Evolutionary conservation across 2,888 invertebrate genomes (phyloP), one percentile per base, ranked within the genome.

Genomic region (Rhaphigaster nebulosa): DNA sequence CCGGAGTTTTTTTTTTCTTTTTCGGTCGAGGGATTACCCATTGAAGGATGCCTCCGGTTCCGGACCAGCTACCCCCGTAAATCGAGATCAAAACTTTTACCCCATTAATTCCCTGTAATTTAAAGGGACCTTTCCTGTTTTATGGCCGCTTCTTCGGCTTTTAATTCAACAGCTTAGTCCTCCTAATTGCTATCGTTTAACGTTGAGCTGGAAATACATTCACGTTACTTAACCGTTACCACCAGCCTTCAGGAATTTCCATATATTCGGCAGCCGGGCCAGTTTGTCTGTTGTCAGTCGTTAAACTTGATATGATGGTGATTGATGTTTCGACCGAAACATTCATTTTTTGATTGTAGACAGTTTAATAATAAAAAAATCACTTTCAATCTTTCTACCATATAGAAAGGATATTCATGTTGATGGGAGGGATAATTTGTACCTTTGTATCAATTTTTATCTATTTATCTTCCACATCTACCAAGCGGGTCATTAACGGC

Each of bases 81-180:
- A 92, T 92, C 92, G 92, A 92, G 92, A 92, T 92, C 92, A 92
- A 91, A 92, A 92, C 92, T 92, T 92, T 90, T 90, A 90, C 88
- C 92, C 92, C 92, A 91, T 92, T 92, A 92, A 92, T 92, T 92
- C 91, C 90, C 91, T 91, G 90, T 91, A 91, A 92, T 92, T 92
- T 92, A 92, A 91, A 92, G 90, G 91, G 92, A 91, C 91, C 88
- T 91, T 91, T 92, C 91, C 89, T 92, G 90, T 92, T 92, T 92
- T 92, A 92, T 91, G 92, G 92, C 80, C 54, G 88, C 91, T 92
- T 91, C 91, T 90, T 91, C 90, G 91, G 91, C 91, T 91, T 92
- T 91, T 92, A 92, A 92, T 91, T 92, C 92, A 91, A 90, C 89
- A 89, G 91, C 91, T 92, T 92, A 92, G 90, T 91, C 91, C 91